phyloP scores from a whole-genome alignment of 1,140 invertebrate genomes.

The Bathynomus jamesi region DNA sequence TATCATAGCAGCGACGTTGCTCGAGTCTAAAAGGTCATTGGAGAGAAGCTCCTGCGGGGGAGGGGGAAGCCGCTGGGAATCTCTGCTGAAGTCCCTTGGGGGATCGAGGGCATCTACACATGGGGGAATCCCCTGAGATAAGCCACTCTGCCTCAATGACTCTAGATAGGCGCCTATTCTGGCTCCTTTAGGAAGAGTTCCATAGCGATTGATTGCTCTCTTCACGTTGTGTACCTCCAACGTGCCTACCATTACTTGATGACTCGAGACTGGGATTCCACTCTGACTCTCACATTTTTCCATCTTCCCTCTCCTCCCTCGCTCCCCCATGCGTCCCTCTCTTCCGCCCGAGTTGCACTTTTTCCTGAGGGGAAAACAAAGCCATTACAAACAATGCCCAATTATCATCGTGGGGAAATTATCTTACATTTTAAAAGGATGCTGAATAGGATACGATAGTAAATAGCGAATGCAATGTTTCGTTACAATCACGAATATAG shows the following conservation, averaged over 20 bases:
- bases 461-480: no score
- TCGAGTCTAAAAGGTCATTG: conserved; percentile 3
- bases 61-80: conserved; percentile 28
- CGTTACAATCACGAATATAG: no score
- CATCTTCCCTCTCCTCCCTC: conserved; percentile 25
- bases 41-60: conserved; percentile 33
- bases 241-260: conserved; percentile 61
- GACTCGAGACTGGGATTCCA: conserved; percentile 8
- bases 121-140: conserved; percentile 47
- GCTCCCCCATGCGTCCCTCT: conserved; percentile 3
- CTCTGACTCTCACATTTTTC: conserved; percentile 32
- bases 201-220: conserved; percentile 91
- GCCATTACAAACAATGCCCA: no score
- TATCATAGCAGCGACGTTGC: conserved; percentile 29
- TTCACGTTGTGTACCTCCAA: conserved; percentile 95
- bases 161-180: conserved; percentile 92
- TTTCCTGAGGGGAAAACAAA: background rate
- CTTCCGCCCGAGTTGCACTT: conserved; percentile 3
- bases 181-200: conserved; percentile 89
- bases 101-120: conserved; percentile 30
- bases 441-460: no score
- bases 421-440: no score
- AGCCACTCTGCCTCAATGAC: conserved; percentile 72
- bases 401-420: no score
- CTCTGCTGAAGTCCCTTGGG: conserved; percentile 18